These are phyloP conservation scores for Sebastes steindachneri DNA, from an alignment of 2,797 vertebrate species.

Conservation along the genomic window DNA sequence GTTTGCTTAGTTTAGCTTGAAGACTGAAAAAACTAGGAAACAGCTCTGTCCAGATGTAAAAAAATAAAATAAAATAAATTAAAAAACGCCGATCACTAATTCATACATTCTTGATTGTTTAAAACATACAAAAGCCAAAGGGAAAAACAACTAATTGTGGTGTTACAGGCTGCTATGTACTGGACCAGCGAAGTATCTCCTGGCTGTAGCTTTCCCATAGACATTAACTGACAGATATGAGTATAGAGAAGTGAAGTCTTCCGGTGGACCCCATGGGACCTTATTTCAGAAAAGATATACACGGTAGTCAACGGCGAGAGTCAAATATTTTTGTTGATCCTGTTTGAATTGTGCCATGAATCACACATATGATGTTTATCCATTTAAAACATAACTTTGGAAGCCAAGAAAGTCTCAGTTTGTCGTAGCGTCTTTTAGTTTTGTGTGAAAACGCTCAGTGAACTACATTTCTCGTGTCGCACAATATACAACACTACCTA, in stretches of 20 bases:
- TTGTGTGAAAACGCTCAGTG: no score
- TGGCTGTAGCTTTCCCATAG: neutral
- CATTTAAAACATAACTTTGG: no score
- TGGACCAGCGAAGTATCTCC: neutral
- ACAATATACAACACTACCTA: no score
- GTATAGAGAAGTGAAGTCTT: accelerated
- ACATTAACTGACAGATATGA: neutral
- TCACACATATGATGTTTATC: no score
- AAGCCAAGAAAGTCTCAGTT: accelerated
- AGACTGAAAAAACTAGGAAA: neutral
- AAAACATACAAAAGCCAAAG: neutral
- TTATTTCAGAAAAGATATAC: no score
- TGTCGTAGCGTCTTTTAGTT: no score
- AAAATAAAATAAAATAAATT: neutral
- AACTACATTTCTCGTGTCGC: accelerated
- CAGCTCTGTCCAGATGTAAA: neutral
- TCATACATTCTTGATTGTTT: neutral
- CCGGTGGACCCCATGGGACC: no score
- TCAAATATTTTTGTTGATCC: no score
- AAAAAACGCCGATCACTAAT: neutral
- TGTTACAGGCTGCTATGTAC: neutral
- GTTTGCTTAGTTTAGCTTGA: neutral
- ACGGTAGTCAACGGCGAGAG: no score
- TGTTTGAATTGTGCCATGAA: no score
- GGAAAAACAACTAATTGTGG: neutral